phyloP scores from a whole-genome alignment of 2,888 invertebrate genomes.

The Ypsolopha sequella region DNA sequence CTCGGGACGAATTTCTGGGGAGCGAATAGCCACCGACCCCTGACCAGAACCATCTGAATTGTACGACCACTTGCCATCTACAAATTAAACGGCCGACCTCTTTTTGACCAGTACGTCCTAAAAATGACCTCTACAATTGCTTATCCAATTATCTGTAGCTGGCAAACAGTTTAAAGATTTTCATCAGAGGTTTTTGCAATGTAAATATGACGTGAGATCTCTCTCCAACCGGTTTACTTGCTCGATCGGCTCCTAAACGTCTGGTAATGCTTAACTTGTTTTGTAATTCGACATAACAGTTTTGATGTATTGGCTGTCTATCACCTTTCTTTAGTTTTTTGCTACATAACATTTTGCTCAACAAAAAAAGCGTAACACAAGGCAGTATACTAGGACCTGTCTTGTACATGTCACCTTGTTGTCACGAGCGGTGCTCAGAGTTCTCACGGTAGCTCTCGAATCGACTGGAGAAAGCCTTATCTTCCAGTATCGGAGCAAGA shows the following conservation, averaged over 20 bases:
- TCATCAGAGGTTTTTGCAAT: neutral
- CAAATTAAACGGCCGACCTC: neutral
- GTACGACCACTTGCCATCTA: neutral
- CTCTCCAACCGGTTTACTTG: constrained; percentile 39
- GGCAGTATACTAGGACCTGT: constrained; percentile 20
- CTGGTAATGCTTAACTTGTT: constrained; percentile 22
- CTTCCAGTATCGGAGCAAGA: constrained; percentile 54
- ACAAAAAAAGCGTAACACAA: neutral
- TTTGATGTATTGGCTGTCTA: neutral
- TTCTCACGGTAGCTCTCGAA: constrained; percentile 61
- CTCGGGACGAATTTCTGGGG: no score
- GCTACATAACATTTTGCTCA: neutral
- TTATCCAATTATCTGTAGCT: neutral
- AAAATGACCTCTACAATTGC: neutral
- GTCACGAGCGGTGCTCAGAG: constrained; percentile 20
- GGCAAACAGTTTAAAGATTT: neutral
- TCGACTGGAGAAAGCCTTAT: constrained; percentile 59
- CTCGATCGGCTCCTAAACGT: constrained; percentile 52
- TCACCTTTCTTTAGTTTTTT: neutral
- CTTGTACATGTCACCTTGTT: constrained; percentile 32
- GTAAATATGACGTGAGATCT: neutral
- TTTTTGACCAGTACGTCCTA: neutral
- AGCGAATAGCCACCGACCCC: no score
- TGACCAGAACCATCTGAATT: neutral
- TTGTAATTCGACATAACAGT: neutral